A percentile compares a stretch with the other conserved stretches of the same genome.
Evolutionary conservation across 2,797 vertebrate species (phyloP).

Genomic region (Neostethus bicornis): DNA sequence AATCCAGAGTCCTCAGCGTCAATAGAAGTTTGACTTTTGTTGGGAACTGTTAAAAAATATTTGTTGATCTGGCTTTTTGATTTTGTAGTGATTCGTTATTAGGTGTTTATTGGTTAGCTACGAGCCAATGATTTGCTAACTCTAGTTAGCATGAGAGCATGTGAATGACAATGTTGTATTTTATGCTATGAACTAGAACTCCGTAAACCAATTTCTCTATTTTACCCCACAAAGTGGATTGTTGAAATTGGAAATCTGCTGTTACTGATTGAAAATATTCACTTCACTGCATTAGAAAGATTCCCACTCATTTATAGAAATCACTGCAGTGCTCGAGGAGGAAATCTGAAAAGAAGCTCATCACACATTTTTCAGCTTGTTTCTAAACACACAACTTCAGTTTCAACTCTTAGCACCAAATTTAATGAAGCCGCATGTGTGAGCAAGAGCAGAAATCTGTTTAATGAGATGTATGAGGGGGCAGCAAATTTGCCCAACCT

Average conservation of each 20-base stretch:
- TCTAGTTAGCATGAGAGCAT: neutral
- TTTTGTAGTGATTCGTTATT: neutral
- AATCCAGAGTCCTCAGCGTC: neutral
- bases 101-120: neutral
- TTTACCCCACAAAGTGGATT: too few species aligned
- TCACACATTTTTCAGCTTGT: slow-evolving; percentile 11
- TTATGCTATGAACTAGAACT: neutral
- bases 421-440: slow-evolving; percentile 24
- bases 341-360: slow-evolving; percentile 8
- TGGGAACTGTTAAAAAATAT: neutral
- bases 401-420: slow-evolving; percentile 36
- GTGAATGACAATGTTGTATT: neutral
- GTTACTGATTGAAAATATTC: neutral
- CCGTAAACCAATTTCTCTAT: neutral
- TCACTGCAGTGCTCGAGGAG: slow-evolving; percentile 5
- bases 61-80: neutral
- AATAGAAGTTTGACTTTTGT: neutral
- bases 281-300: neutral
- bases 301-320: neutral
- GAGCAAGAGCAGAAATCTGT: slow-evolving; percentile 26
- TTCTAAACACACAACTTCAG: slow-evolving; percentile 17
- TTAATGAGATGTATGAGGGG: slow-evolving; percentile 27
- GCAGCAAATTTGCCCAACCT: slow-evolving; percentile 33
- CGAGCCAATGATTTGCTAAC: neutral
- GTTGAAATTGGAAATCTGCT: neutral